Percentiles rank a stretch among this genome's conserved stretches.
Evolutionary conservation across 2,888 invertebrate species (phyloP).

Genomic region (Drosophila pegasa): DNA sequence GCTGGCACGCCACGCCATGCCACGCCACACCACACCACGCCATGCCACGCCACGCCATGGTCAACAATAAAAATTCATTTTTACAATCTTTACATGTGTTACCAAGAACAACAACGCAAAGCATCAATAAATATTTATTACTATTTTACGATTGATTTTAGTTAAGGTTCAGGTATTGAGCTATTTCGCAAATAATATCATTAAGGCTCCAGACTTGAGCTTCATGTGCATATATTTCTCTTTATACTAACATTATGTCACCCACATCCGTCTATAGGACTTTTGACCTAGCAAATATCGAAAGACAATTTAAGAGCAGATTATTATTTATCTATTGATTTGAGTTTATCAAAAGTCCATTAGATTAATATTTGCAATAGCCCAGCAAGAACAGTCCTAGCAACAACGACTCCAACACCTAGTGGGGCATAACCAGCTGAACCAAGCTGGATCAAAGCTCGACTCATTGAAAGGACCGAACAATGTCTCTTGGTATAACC

Average conservation of each 20-base stretch:
- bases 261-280: neutral
- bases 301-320: neutral
- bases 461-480: conserved; percentile 35
- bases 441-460: conserved; percentile 39
- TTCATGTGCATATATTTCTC: neutral
- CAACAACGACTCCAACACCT: conserved; percentile 4
- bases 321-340: neutral
- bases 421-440: conserved; percentile 36
- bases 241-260: neutral
- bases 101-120: conserved; percentile 32
- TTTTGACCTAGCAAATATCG: neutral
- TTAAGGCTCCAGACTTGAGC: conserved; percentile 26
- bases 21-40: conserved; percentile 35
- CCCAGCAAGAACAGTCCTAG: neutral
- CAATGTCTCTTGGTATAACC: conserved; percentile 25
- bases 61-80: conserved; percentile 76
- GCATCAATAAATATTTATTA: conserved; percentile 74
- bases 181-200: conserved; percentile 62
- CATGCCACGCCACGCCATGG: conserved; percentile 44
- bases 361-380: neutral
- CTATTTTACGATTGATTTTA: conserved; percentile 76
- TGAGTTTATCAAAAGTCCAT: neutral
- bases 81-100: conserved; percentile 78
- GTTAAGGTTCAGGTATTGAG: conserved; percentile 47
- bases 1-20: conserved; percentile 4